Evolutionary conservation across 2,113 vertebrate genomes (phyloP).

Genomic region (Vulpes lagopus): DNA sequence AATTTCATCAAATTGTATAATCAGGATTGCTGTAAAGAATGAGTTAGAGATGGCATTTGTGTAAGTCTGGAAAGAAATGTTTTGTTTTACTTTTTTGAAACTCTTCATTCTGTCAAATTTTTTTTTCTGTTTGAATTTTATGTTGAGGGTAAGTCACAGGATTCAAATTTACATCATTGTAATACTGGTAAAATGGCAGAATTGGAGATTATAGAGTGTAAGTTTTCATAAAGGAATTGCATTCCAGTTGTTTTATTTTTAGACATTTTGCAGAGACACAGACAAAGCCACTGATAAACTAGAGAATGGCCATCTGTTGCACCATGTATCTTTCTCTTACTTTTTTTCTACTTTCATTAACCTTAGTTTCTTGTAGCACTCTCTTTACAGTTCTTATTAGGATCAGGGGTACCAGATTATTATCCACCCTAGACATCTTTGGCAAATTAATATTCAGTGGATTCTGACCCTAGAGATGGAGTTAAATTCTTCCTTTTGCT

Average conservation of each 20-base stretch:
- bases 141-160: background rate
- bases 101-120: conserved; percentile 10
- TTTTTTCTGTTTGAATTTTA: conserved; percentile 56
- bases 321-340: background rate
- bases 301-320: background rate
- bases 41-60: background rate
- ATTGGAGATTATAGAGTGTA: background rate
- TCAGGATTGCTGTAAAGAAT: background rate
- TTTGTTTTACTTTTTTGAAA: conserved; percentile 50
- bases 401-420: background rate
- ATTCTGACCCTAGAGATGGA: background rate
- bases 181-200: background rate
- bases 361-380: background rate
- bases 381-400: background rate
- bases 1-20: conserved; percentile 25
- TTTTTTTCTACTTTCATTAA: conserved; percentile 34
- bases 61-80: background rate
- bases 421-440: background rate
- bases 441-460: background rate
- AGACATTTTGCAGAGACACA: background rate
- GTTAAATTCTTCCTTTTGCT: background rate
- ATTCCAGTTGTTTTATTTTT: background rate
- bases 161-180: conserved; percentile 5
- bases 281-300: background rate
- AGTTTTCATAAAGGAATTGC: background rate